Evolutionary conservation across 2,113 vertebrate genomes (phyloP).

Genomic region (Crotophaga sulcirostris): DNA sequence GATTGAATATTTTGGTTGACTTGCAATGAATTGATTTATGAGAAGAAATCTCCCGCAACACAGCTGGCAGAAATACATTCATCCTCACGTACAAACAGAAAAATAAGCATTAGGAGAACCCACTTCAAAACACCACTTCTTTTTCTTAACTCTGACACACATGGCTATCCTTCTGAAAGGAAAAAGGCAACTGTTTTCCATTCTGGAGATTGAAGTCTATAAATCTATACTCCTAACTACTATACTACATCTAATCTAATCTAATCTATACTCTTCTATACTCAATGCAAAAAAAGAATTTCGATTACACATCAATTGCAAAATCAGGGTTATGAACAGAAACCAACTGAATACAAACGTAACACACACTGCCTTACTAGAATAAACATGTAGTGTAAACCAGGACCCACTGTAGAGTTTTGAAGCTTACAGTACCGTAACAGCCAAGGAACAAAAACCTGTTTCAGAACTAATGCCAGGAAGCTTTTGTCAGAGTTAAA

Average conservation of each 20-base stretch:
- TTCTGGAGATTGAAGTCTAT: neutral
- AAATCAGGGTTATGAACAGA: neutral
- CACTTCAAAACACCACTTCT: neutral
- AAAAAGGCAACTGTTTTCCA: neutral
- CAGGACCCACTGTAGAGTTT: neutral
- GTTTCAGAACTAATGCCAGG: neutral
- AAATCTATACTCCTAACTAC: neutral
- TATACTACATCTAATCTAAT: no score
- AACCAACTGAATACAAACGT: fast-evolving
- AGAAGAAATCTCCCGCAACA: neutral
- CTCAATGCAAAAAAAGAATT: neutral
- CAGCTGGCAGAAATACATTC: neutral
- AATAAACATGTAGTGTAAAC: fast-evolving
- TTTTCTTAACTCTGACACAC: neutral
- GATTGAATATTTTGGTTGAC: neutral
- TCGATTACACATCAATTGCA: neutral
- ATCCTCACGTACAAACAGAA: neutral
- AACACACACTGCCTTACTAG: neutral
- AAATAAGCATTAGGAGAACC: neutral
- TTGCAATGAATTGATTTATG: neutral
- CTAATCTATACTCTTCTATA: neutral
- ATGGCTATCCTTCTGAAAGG: neutral
- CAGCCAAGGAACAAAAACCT: neutral
- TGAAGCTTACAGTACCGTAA: neutral
- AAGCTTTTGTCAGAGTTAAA: neutral